Percentiles rank a stretch among this genome's conserved stretches.
Evolutionary conservation across 2,888 invertebrate genomes (phyloP).

Genomic region (Mellilla xanthometata): DNA sequence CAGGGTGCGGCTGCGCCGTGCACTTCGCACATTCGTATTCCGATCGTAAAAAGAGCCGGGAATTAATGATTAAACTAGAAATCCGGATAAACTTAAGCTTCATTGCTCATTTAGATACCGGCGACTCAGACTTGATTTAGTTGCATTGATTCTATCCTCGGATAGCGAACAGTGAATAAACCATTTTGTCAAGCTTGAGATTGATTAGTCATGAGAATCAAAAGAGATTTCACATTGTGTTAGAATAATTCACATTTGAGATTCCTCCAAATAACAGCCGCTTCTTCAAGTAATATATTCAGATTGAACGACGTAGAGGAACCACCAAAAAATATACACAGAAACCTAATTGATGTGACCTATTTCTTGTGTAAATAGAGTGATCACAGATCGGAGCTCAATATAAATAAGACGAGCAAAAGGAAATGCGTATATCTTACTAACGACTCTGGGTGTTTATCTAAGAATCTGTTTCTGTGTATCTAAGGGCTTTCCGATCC

Average conservation of each 20-base stretch:
- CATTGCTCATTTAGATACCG: conserved; percentile 62
- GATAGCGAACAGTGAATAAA: conserved; percentile 49
- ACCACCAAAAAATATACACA: conserved; percentile 5
- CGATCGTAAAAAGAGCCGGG: conserved; percentile 59
- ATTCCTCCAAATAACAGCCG: conserved; percentile 6
- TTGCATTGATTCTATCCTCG: conserved; percentile 54
- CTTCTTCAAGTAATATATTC: conserved; percentile 5
- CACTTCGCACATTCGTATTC: conserved; percentile 48
- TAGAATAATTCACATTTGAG: conserved; percentile 20
- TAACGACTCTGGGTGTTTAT: conserved; percentile 58
- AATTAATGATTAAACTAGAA: conserved; percentile 59
- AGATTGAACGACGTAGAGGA: conserved; percentile 4
- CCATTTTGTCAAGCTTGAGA: conserved; percentile 52
- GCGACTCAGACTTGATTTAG: conserved; percentile 60
- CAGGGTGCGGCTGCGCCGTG: conserved; percentile 43
- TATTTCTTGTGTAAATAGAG: conserved; percentile 25
- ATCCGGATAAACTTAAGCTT: conserved; percentile 54
- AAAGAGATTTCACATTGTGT: conserved; percentile 42
- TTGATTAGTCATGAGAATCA: conserved; percentile 45
- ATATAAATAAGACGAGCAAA: conserved; percentile 31
- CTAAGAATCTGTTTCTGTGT: conserved; percentile 65
- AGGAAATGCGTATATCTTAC: conserved; percentile 42
- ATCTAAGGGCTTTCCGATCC: conserved; percentile 59
- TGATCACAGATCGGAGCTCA: conserved; percentile 28
- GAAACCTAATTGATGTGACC: conserved; percentile 26